Conservation (phyloP, 64 coral and sea anemone genomes). For the Trachythela sp. region DNA sequence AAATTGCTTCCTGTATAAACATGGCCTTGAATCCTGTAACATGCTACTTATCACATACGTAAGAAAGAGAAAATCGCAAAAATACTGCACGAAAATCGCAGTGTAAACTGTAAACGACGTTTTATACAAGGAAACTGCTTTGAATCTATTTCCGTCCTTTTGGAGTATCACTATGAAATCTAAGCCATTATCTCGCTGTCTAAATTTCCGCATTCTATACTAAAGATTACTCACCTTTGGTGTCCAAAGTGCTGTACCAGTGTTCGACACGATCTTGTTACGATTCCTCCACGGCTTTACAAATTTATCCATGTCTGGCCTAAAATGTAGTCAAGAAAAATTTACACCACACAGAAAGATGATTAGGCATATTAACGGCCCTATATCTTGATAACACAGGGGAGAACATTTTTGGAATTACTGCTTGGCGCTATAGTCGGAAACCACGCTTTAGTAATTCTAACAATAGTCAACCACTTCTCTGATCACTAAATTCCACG, state of each 20-base stretch:
- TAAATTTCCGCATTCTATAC: neutral
- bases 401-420: neutral
- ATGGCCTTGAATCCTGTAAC: too few relatives aligned
- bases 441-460: neutral
- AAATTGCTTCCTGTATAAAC: too few relatives aligned
- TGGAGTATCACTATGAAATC: neutral
- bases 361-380: neutral
- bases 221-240: neutral
- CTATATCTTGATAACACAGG: neutral
- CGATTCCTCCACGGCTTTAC: constrained; percentile 8
- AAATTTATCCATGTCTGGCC: neutral
- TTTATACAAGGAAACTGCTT: too few relatives aligned
- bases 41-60: too few relatives aligned
- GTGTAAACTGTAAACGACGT: too few relatives aligned
- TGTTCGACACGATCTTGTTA: neutral
- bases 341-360: neutral
- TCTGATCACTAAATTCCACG: neutral
- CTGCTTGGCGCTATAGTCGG: neutral
- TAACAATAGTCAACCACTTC: neutral
- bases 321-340: neutral
- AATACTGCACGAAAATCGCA: too few relatives aligned
- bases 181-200: neutral
- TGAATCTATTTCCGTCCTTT: too few relatives aligned
- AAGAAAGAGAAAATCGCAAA: too few relatives aligned
- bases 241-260: constrained; percentile 4